A percentile compares a stretch with the other conserved stretches of the same genome.
phyloP scores from a whole-genome alignment of 2,797 vertebrate genomes.

The Amphiprion clarkii region DNA sequence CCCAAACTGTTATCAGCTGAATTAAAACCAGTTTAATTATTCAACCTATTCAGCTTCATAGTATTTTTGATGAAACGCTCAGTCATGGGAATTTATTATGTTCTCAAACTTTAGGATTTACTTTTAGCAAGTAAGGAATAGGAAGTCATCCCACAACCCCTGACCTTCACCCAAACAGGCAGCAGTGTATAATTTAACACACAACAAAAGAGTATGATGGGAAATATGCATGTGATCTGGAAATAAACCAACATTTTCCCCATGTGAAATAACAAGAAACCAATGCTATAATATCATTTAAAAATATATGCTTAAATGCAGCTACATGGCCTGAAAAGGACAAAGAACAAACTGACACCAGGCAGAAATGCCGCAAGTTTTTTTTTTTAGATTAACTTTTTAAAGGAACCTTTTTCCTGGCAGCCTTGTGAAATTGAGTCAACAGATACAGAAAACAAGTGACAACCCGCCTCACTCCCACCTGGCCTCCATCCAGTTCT shows the following conservation, averaged over 20 bases:
- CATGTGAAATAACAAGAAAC: conserved; percentile 12
- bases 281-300: not conserved
- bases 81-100: conserved; percentile 18
- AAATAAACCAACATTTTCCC: conserved; percentile 5
- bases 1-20: not conserved
- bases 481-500: conserved; percentile 8
- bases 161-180: not conserved
- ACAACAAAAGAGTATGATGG: not conserved
- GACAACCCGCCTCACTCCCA: not conserved
- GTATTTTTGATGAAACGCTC: not conserved
- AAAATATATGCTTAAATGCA: conserved; percentile 7
- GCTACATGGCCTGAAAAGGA: conserved; percentile 5
- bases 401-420: not conserved
- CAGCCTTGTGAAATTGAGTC: conserved; percentile 16
- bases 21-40: not conserved
- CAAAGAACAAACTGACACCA: not conserved
- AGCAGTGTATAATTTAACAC: not conserved
- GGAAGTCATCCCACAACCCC: not conserved
- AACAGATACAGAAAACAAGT: conserved; percentile 15
- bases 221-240: conserved; percentile 29
- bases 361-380: not conserved
- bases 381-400: conserved; percentile 1
- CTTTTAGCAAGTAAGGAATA: conserved; percentile 4
- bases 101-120: conserved; percentile 18
- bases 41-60: not conserved